phyloP scores from a whole-genome alignment of 2,113 vertebrate genomes.

The Microcebus tavaratra region DNA sequence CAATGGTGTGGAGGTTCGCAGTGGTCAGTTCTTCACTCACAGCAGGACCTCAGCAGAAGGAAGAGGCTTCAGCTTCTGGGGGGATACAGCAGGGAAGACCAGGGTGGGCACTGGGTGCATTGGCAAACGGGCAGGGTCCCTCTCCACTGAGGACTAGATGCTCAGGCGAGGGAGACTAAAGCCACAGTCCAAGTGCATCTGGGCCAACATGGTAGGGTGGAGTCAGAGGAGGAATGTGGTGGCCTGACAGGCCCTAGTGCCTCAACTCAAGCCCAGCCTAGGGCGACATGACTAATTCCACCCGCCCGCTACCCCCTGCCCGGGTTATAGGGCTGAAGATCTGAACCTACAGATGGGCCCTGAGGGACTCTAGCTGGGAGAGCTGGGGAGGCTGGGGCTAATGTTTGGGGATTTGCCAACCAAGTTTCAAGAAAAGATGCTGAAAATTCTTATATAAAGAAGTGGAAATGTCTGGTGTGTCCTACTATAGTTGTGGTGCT shows the following conservation, averaged over 20 bases:
- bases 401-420: not conserved
- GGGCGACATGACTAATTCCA: not conserved
- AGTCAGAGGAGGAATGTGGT: not conserved
- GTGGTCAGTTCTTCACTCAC: not conserved
- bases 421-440: not conserved
- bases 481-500: not conserved
- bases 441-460: not conserved
- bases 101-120: not conserved
- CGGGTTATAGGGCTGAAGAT: not conserved
- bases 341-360: not conserved
- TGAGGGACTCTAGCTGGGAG: not conserved
- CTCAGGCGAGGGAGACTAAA: not conserved
- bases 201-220: not conserved
- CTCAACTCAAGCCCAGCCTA: not conserved
- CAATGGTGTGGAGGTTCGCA: not conserved
- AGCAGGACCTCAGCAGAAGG: not conserved
- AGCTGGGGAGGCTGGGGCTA: not conserved
- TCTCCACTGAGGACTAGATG: not conserved
- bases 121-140: not conserved
- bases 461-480: not conserved
- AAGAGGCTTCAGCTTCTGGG: not conserved
- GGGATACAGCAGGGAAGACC: not conserved
- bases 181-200: too few relatives aligned
- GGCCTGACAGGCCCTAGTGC: not conserved
- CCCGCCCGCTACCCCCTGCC: rapidly evolving